These are phyloP conservation scores for Drosophila pseudoobscura DNA, from an alignment of 1,140 invertebrate species.

Conservation along the genomic window DNA sequence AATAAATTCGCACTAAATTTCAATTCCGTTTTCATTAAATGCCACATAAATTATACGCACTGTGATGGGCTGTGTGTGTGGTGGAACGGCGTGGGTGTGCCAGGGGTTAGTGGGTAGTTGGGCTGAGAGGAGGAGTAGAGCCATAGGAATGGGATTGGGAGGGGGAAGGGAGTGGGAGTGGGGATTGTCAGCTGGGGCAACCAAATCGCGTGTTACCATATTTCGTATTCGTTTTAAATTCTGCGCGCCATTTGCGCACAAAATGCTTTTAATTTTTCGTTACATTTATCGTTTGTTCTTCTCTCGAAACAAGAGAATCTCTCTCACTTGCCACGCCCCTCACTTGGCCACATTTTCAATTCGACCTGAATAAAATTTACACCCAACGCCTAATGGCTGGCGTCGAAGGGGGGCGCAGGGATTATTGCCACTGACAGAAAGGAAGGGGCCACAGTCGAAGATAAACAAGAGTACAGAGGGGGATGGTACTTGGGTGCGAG, in stretches of 20 bases:
- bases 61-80: slow-evolving; percentile 24
- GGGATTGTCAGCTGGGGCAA: slow-evolving; percentile 37
- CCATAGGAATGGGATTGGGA: not conserved
- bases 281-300: slow-evolving; percentile 59
- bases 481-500: too few species aligned
- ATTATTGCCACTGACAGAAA: not conserved
- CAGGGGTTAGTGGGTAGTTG: not conserved
- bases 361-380: slow-evolving; percentile 80
- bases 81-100: slow-evolving; percentile 13
- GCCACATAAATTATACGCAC: slow-evolving; percentile 80
- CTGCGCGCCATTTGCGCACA: slow-evolving; percentile 74
- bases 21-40: slow-evolving; percentile 81
- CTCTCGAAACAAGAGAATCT: slow-evolving; percentile 14
- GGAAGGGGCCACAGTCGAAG: slow-evolving; percentile 25
- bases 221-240: slow-evolving; percentile 78
- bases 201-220: slow-evolving; percentile 76
- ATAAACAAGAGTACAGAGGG: slow-evolving; percentile 1
- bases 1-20: slow-evolving; percentile 81
- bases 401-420: slow-evolving; percentile 7
- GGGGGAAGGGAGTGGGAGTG: not conserved
- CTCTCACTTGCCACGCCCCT: slow-evolving; percentile 9
- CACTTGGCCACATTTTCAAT: slow-evolving; percentile 76
- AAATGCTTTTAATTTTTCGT: slow-evolving; percentile 80
- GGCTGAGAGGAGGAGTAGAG: not conserved
- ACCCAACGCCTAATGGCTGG: slow-evolving; percentile 23